A percentile compares a stretch with the other conserved stretches of the same genome.
Conservation (phyloP, 2,888 invertebrate genomes). For the Diplolepis rosae region DNA sequence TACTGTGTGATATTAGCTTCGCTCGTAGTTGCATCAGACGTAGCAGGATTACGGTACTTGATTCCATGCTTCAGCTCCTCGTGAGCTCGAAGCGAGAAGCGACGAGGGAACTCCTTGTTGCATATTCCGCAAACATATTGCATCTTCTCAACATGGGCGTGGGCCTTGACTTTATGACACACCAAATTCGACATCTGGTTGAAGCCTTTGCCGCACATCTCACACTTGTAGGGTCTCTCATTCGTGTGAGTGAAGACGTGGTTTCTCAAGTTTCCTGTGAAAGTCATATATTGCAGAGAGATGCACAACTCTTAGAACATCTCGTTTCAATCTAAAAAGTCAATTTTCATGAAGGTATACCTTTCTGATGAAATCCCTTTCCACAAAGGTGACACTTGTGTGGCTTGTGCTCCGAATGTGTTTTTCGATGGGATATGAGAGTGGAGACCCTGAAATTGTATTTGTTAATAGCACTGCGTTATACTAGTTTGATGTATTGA, state of each 20-base stretch:
- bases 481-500: constrained; percentile 31
- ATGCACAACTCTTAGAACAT: neutral
- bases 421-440: constrained; percentile 86
- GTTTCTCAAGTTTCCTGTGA: constrained; percentile 82
- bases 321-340: constrained; percentile 37
- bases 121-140: constrained; percentile 76
- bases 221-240: constrained; percentile 85
- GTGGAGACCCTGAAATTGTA: constrained; percentile 79
- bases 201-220: constrained; percentile 84
- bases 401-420: constrained; percentile 83
- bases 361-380: constrained; percentile 88
- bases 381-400: constrained; percentile 84
- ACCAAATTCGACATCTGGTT: constrained; percentile 88
- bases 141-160: constrained; percentile 76
- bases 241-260: constrained; percentile 87
- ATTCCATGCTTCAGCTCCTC: constrained; percentile 77
- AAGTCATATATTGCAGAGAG: constrained; percentile 5
- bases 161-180: constrained; percentile 84
- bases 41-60: constrained; percentile 66
- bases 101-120: constrained; percentile 76
- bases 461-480: constrained; percentile 28
- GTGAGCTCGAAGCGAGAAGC: constrained; percentile 76
- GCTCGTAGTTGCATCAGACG: constrained; percentile 46
- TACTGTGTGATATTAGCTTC: constrained; percentile 46
- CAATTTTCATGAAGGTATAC: constrained; percentile 69